Evolutionary conservation across 2,888 invertebrate genomes (phyloP).

Genomic region (Gnatocerus cornutus): DNA sequence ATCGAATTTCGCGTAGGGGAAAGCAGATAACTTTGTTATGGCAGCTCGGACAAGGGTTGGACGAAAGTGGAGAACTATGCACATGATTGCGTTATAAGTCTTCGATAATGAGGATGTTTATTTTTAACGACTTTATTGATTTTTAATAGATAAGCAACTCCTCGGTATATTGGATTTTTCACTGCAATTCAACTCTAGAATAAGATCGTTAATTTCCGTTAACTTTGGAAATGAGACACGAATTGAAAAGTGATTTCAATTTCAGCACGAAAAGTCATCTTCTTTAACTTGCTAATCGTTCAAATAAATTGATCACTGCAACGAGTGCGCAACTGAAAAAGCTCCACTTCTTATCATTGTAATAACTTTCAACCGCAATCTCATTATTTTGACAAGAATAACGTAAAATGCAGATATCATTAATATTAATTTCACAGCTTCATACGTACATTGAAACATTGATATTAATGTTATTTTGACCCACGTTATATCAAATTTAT

Average conservation of each 20-base stretch:
- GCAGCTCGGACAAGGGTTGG: constrained; percentile 30
- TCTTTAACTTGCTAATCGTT: constrained; percentile 44
- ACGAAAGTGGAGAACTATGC: constrained; percentile 17
- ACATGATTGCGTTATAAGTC: background rate
- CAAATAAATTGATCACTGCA: constrained; percentile 31
- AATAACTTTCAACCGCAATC: constrained; percentile 5
- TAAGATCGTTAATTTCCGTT: constrained; percentile 67
- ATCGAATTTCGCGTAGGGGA: constrained; percentile 45
- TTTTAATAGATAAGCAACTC: constrained; percentile 4
- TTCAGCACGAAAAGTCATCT: constrained; percentile 45
- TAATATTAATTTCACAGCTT: too few relatives aligned
- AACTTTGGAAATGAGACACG: constrained; percentile 67
- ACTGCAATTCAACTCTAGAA: constrained; percentile 50
- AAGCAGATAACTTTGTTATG: constrained; percentile 38
- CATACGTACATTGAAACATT: too few relatives aligned
- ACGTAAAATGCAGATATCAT: background rate
- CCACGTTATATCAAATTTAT: too few relatives aligned
- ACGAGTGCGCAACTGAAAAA: too few relatives aligned
- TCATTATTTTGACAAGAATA: background rate
- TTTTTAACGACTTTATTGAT: constrained; percentile 1
- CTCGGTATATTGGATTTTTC: constrained; percentile 23
- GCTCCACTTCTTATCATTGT: too few relatives aligned
- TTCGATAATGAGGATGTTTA: background rate
- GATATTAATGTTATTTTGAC: too few relatives aligned
- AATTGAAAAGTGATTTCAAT: constrained; percentile 61